Evolutionary conservation across 2,113 vertebrate species (phyloP), one percentile per base, ranked within the genome.

Genomic region (Aythya baeri): DNA sequence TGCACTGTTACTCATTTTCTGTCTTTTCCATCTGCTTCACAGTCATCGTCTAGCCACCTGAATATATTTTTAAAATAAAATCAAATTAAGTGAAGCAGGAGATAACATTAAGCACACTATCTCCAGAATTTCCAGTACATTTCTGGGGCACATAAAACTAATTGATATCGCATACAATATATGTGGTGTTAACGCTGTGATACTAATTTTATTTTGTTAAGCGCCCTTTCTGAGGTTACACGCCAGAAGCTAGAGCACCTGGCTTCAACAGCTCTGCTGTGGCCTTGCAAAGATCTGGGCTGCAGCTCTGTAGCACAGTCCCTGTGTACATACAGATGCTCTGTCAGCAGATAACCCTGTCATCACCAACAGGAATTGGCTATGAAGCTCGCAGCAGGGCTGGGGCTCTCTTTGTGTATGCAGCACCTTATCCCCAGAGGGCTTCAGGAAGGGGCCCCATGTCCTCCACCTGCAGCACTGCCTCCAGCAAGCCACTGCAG

Each of bases 361-460:
- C 1, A 0, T 8, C 0, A 0, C 50, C 0, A 4, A 70, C n/a
- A 74, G 84, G 55, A 87, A 8, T 50, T 84, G 76, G 49, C 89
- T 77, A 82, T 38, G 71, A 62, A 32, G 58, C 6, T 74, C 63
- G 71, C 67, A 70, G 71, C 41, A 50, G 20, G 26, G 32, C n/a
- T 14, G 8, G 32, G 11, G 41, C 29, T 71, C 54, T 58, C 77
- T 29, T 50, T 32, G 41, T 7, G 67, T 38, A 52, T 3, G 0
- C 55, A 76, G 44, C 58, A 36, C 21, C 20, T 54, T 46, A 5
- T 25, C 36, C 68, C 46, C 72, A 66, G 55, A 71, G 1, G 25
- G 63, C 38, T 67, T 14, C 32, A 38, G 13, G 9, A 85, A 43
- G 0, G 1, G 62, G 77, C 29, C 21, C 44, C 74, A 21, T 0